Evolutionary conservation across 2,113 vertebrate genomes (phyloP), one percentile per base, ranked within the genome.

Genomic region (Caranx ignobilis): DNA sequence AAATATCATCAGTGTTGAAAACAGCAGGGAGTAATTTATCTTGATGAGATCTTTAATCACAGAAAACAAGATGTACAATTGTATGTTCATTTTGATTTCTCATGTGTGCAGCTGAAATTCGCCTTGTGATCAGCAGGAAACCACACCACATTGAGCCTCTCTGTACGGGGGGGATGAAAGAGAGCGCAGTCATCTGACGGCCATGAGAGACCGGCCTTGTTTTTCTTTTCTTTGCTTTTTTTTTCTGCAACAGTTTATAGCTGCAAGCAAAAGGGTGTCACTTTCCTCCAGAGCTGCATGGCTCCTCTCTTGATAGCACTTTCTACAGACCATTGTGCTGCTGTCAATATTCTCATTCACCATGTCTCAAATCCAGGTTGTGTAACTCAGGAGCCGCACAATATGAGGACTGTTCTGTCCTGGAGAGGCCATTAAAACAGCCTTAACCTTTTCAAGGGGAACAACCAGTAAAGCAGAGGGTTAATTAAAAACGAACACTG

Each of bases 81-180:
- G 57, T 57, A 61, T 62, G 47, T 64, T 66, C 55, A 34, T 31
- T 37, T 85, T 61, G 65, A 79, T 79, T 78, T 85, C 62, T 73
- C 8, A 66, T 65, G 82, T 19, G 52, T 61, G 70, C 59, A 56
- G 57, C 65, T 37, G 76, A 73, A 57, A 69, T 31, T 54, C 71
- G 63, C 70, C 79, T 81, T 71, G 76, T 84, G 83, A 79, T 70
- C 63, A 54, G 77, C 73, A 77, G 89, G 87, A 92, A 89, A 54
- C 62, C 45, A n/a, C 75, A 39, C 13, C 75, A 73, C 84, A 70
- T 67, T 81, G 79, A 84, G 18, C 26, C 37, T 81, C 87, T 87
- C 89, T 91, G 87, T 91, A 21, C 63, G 8, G 45, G 11, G 45
- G 11, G 57, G 61, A 81, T 82, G 84, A 89, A 89, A 82, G 75